phyloP scores from a whole-genome alignment of 2,797 vertebrate genomes.

The Myotis myotis region DNA sequence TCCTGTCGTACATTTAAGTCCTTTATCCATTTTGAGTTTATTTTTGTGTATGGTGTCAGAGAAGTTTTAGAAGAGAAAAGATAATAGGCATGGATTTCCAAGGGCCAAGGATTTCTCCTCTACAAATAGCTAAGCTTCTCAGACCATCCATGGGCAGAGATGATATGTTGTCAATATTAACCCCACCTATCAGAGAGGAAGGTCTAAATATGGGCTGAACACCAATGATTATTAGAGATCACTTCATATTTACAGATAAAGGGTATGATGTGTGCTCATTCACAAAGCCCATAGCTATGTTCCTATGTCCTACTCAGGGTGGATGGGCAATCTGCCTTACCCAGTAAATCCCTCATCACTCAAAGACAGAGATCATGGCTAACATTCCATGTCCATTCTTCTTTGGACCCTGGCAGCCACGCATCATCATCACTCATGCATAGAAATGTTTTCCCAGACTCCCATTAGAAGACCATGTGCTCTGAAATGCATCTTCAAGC shows the following conservation, averaged over 20 bases:
- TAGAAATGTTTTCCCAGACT: slow-evolving; percentile 43
- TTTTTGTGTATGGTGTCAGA: no score
- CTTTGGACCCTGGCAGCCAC: not conserved
- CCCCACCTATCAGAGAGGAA: not conserved
- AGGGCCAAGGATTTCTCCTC: not conserved
- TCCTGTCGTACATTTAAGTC: no score
- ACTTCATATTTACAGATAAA: not conserved
- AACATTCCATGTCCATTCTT: not conserved
- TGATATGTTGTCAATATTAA: not conserved
- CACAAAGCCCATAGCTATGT: not conserved
- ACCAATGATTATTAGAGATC: not conserved
- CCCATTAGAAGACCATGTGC: not conserved
- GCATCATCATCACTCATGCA: not conserved
- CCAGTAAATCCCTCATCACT: not conserved
- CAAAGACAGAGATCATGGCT: not conserved
- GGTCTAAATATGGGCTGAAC: not conserved
- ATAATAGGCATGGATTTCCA: not conserved
- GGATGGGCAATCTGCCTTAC: not conserved
- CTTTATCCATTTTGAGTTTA: no score
- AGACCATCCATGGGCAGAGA: not conserved
- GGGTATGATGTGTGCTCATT: not conserved
- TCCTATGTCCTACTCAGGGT: not conserved
- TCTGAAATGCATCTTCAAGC: slow-evolving; percentile 43
- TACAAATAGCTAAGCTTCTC: not conserved
- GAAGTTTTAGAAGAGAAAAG: not conserved